Conservation (phyloP, 2,113 vertebrate genomes). For the Perca schrenkii region DNA sequence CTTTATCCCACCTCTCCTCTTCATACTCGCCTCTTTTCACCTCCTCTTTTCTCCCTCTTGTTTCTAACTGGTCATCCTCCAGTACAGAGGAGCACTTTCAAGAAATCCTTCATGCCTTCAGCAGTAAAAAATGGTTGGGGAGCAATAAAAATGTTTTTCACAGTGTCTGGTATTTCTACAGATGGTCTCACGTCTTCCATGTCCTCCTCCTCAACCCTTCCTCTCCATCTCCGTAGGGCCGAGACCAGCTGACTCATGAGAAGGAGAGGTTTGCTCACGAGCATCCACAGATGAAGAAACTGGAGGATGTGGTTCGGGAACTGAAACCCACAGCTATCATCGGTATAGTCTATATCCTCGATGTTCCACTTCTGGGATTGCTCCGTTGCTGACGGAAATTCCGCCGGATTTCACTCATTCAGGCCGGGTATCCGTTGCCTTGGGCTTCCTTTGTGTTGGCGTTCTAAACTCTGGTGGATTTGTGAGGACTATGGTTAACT, state of each 20-base stretch:
- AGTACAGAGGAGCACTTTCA: not conserved
- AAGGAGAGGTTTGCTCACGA: constrained; percentile 93
- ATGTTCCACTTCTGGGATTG: too few species aligned
- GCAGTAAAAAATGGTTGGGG: not conserved
- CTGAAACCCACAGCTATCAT: constrained; percentile 95
- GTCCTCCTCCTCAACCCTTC: not conserved
- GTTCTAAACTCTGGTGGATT: too few species aligned
- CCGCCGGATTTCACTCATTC: too few species aligned
- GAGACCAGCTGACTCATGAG: constrained; percentile 90
- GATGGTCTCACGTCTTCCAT: constrained; percentile 14
- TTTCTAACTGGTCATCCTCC: not conserved
- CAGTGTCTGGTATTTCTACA: not conserved
- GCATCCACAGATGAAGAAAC: constrained; percentile 89
- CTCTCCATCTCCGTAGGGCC: constrained; percentile 82
- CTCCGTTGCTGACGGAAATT: too few species aligned
- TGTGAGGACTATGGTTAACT: too few species aligned
- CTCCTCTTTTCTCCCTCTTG: not conserved
- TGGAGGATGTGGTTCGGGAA: constrained; percentile 89
- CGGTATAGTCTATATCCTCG: constrained; percentile 69
- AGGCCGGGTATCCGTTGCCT: too few species aligned
- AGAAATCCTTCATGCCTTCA: not conserved
- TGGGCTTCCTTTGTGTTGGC: too few species aligned
- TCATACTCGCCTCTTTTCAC: not conserved
- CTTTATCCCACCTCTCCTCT: not conserved
- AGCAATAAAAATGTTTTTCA: not conserved